Conservation (phyloP, 1,140 invertebrate genomes). For the Drosophila sulfurigaster region DNA sequence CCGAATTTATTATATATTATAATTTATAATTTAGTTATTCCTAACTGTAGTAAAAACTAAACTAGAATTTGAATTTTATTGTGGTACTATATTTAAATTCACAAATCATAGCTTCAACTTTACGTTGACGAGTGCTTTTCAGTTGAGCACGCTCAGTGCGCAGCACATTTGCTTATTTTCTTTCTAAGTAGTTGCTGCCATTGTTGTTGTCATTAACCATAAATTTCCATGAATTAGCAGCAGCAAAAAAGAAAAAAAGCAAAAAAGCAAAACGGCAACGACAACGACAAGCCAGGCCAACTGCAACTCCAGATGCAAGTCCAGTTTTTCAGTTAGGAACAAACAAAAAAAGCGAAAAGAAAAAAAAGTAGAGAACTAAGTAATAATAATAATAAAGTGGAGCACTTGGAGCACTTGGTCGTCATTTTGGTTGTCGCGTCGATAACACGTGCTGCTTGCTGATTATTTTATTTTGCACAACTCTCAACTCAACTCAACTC, state of each 20-base stretch:
- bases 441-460: constrained; percentile 35
- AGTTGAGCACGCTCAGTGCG: background rate
- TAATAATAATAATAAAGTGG: constrained; percentile 40
- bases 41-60: no score
- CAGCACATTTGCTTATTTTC: constrained; percentile 6
- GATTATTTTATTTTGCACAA: constrained; percentile 3
- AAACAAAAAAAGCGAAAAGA: constrained; percentile 21
- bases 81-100: no score
- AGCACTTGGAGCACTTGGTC: constrained; percentile 53
- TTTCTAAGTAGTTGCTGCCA: constrained; percentile 26
- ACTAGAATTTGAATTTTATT: no score
- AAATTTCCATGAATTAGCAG: constrained; percentile 60
- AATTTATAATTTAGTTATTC: no score
- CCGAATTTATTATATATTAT: no score
- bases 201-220: constrained; percentile 54
- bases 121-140: background rate
- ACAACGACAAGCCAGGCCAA: background rate
- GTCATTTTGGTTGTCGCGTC: constrained; percentile 21
- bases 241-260: constrained; percentile 6
- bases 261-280: background rate
- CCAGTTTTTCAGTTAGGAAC: constrained; percentile 25
- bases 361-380: constrained; percentile 2
- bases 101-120: no score
- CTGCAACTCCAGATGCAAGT: constrained; percentile 3
- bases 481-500: background rate